Evolutionary conservation across 2,113 vertebrate species (phyloP).

Genomic region (Numenius arquata): DNA sequence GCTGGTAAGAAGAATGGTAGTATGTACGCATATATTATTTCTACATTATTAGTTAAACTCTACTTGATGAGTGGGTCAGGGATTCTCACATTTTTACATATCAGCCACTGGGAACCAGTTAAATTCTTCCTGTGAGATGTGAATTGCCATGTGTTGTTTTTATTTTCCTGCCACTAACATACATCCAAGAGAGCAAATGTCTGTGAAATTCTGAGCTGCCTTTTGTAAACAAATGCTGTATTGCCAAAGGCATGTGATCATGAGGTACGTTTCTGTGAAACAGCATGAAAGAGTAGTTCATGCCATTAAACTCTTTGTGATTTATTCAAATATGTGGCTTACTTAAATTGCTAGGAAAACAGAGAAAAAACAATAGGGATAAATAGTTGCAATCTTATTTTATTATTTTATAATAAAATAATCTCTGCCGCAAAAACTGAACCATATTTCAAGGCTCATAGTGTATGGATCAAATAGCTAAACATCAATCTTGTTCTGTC

Average conservation of each 20-base stretch:
- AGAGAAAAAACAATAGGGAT: not conserved
- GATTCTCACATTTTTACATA: not conserved
- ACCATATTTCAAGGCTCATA: not conserved
- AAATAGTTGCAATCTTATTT: not conserved
- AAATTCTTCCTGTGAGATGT: not conserved
- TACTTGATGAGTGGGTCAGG: not conserved
- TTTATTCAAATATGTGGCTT: not conserved
- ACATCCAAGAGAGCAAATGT: not conserved
- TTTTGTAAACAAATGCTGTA: not conserved
- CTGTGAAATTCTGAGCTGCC: not conserved
- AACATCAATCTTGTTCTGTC: not conserved
- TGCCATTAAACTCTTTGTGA: not conserved
- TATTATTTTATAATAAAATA: not conserved
- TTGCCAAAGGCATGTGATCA: not conserved
- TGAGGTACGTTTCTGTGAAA: not conserved
- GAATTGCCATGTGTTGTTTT: not conserved
- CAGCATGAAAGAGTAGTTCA: not conserved
- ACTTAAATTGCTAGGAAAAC: not conserved
- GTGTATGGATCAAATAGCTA: not conserved
- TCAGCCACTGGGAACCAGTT: not conserved
- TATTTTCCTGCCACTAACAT: not conserved
- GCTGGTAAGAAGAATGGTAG: not conserved
- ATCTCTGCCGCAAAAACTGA: not conserved
- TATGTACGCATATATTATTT: not conserved
- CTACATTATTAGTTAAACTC: not conserved